Percentiles rank a stretch among this genome's conserved stretches.
Conservation (phyloP, 2,888 invertebrate species). For the Bombyx huttoni region DNA sequence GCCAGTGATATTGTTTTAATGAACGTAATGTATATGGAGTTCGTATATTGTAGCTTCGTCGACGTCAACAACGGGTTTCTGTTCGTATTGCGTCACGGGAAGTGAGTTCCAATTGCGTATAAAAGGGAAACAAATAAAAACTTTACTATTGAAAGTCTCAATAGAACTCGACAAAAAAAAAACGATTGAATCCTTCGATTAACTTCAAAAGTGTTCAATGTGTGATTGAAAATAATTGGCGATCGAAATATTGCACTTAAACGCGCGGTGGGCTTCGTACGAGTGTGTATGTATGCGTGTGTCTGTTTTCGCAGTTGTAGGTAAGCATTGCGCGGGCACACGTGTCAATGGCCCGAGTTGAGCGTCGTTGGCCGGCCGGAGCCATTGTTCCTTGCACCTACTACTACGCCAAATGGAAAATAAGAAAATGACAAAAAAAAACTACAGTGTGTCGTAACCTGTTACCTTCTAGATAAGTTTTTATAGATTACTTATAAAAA, state of each 20-base stretch:
- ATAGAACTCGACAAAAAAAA: neutral
- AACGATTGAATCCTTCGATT: neutral
- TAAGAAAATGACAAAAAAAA: neutral
- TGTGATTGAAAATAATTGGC: neutral
- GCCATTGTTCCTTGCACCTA: conserved; percentile 38
- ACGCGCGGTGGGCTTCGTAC: neutral
- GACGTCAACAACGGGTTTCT: too few relatives aligned
- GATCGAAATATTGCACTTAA: neutral
- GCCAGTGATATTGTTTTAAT: too few relatives aligned
- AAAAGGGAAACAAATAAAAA: too few relatives aligned
- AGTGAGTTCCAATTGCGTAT: too few relatives aligned
- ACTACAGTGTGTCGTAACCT: neutral
- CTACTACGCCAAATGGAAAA: conserved; percentile 8
- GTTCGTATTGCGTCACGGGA: too few relatives aligned
- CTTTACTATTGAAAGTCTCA: neutral
- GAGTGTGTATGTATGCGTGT: neutral
- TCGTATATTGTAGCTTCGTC: too few relatives aligned
- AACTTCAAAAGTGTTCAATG: neutral
- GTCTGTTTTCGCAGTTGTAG: neutral
- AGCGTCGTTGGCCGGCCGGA: conserved; percentile 48
- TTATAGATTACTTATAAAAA: too few relatives aligned
- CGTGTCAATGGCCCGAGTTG: conserved; percentile 64
- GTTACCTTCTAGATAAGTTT: too few relatives aligned
- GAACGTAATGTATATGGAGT: too few relatives aligned
- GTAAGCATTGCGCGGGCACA: conserved; percentile 36